These are phyloP conservation scores for Batillaria attramentaria DNA, from an alignment of 1,140 invertebrate species.

Conservation along the genomic window DNA sequence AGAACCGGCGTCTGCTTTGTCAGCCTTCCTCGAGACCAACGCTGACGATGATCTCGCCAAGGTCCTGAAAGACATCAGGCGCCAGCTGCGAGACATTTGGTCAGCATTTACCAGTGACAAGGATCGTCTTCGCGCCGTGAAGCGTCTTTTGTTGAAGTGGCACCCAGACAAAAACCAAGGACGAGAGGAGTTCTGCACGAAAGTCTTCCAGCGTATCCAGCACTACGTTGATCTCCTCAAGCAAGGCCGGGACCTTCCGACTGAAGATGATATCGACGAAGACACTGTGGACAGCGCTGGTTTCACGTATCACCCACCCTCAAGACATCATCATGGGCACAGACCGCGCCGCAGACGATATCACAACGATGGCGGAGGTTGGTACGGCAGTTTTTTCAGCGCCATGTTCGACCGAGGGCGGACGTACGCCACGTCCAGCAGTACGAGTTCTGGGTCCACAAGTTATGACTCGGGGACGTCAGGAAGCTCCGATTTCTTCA, in stretches of 20 bases:
- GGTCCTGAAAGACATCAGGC: constrained; percentile 44
- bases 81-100: constrained; percentile 48
- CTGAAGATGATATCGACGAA: not conserved
- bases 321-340: not conserved
- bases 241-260: constrained; percentile 30
- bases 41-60: constrained; percentile 21
- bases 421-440: not conserved
- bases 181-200: constrained; percentile 52
- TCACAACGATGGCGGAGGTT: not conserved
- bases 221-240: constrained; percentile 42
- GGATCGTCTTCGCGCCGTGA: constrained; percentile 52
- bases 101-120: constrained; percentile 31
- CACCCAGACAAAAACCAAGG: constrained; percentile 69
- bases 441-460: not conserved
- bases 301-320: not conserved
- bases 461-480: not conserved
- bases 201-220: constrained; percentile 57
- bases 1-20: not conserved
- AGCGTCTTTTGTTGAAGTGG: constrained; percentile 63
- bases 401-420: not conserved
- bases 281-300: not conserved
- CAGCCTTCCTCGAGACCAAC: not conserved
- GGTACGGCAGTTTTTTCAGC: not conserved
- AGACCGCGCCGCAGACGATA: not conserved
- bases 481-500: not conserved